phyloP scores from a whole-genome alignment of 1,140 invertebrate species.

The Zaprionus vittiger region DNA sequence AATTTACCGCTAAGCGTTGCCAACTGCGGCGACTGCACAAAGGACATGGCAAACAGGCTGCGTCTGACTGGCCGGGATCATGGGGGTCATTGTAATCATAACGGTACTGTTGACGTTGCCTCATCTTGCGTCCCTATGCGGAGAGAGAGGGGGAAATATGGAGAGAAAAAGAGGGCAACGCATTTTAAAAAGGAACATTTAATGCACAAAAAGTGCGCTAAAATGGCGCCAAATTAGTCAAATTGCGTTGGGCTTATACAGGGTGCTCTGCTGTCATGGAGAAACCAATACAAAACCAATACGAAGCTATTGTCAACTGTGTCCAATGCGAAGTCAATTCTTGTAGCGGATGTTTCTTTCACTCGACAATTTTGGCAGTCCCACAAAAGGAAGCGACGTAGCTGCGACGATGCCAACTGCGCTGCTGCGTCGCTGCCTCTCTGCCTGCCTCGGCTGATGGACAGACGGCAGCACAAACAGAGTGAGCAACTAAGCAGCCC shows the following conservation, averaged over 20 bases:
- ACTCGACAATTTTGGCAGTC: slow-evolving; percentile 52
- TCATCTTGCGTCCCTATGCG: slow-evolving; percentile 1
- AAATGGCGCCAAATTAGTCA: slow-evolving; percentile 68
- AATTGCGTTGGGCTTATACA: slow-evolving; percentile 41
- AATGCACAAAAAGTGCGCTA: slow-evolving; percentile 41
- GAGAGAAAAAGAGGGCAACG: background rate
- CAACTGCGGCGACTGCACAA: slow-evolving; percentile 55
- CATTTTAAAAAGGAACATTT: slow-evolving; percentile 32
- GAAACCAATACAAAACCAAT: too few relatives aligned
- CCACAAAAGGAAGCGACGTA: slow-evolving; percentile 59
- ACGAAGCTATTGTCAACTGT: slow-evolving; percentile 39
- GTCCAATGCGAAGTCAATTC: slow-evolving; percentile 29
- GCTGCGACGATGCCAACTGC: slow-evolving; percentile 29
- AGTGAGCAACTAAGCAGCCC: slow-evolving; percentile 54
- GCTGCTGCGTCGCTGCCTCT: slow-evolving; percentile 31
- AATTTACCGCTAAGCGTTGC: slow-evolving; percentile 77
- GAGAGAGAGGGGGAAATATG: too few relatives aligned
- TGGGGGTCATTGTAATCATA: slow-evolving; percentile 77
- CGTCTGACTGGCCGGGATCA: slow-evolving; percentile 55
- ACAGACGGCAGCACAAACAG: slow-evolving; percentile 48
- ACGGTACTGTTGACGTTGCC: slow-evolving; percentile 49
- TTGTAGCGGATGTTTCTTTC: background rate
- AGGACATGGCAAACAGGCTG: slow-evolving; percentile 32
- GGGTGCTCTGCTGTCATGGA: slow-evolving; percentile 29
- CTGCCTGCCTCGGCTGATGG: slow-evolving; percentile 32